phyloP scores from a whole-genome alignment of 2,113 vertebrate genomes.

The Uria aalge region DNA sequence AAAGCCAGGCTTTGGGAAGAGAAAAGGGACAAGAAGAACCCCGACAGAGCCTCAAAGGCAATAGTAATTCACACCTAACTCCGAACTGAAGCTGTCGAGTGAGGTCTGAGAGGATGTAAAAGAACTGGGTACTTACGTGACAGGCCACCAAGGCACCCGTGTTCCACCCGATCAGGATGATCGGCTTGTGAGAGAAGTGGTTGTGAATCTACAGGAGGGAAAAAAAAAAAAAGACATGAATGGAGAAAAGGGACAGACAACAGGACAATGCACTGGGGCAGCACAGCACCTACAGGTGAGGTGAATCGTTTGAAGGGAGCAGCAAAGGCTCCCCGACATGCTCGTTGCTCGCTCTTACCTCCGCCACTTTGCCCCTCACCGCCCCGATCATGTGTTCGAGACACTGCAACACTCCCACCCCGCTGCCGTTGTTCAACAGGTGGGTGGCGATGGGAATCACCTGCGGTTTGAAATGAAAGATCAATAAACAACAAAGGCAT shows the following conservation, averaged over 20 bases:
- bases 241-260: background rate
- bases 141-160: conserved; percentile 93
- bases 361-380: conserved; percentile 89
- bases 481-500: fast-evolving
- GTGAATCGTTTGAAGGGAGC: background rate
- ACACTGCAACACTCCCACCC: conserved; percentile 90
- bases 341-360: conserved; percentile 72
- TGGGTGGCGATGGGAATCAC: conserved; percentile 91
- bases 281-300: background rate
- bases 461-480: conserved; percentile 45
- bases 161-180: conserved; percentile 96
- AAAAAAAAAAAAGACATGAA: background rate
- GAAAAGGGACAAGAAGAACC: background rate
- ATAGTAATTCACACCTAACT: background rate
- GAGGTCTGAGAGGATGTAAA: background rate
- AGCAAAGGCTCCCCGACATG: fast-evolving
- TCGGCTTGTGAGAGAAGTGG: conserved; percentile 94
- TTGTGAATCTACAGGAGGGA: conserved; percentile 83
- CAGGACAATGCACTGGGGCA: fast-evolving
- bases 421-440: conserved; percentile 82
- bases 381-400: conserved; percentile 94
- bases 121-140: conserved; percentile 79
- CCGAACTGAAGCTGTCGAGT: background rate
- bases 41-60: fast-evolving
- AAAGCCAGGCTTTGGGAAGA: background rate